Evolutionary conservation across 2,888 invertebrate genomes (phyloP), one percentile per base, ranked within the genome.

Genomic region (Papilio protenor): DNA sequence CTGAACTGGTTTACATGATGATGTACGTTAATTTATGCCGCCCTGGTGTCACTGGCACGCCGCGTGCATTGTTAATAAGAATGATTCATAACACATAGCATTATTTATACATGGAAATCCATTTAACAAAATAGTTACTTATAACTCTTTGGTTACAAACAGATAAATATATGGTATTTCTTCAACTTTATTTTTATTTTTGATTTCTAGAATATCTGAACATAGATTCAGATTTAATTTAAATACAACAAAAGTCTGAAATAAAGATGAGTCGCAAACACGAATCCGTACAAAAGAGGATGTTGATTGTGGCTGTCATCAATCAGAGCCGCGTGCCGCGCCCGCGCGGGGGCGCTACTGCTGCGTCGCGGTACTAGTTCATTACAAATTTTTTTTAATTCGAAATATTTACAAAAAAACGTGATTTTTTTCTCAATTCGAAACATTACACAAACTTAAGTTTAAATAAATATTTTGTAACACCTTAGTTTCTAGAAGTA

Each of bases 201-300:
- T 52, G 14, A 52, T 11, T 57, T 11, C 16, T n/a, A 52, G 57
- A 61, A 61, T 5, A 61, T 16, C 27, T 61, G 2, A 27, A 27
- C 8, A 33, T 11, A 64, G 2, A 64, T 40, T 14, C 18, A n/a
- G 40, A 16, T 18, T 66, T 11, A 10, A 27, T 10, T 16, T 11
- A 66, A 33, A 11, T 27, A 11, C 2, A n/a, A 66, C n/a, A 66
- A 40, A 66, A 66, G 40, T 61, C 27, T 61, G 27, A 27, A 23
- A 23, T 12, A 59, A 59, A 59, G 23, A 40, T 2, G 18, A 5
- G n/a, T 66, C 66, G 40, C 40, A 3, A 66, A n/a, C 33, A n/a
- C 11, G 40, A 40, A 66, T 66, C 66, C 33, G 18, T 66, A 66
- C 40, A 40, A 64, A 64, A 66, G 66, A 66, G 40, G n/a, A 40